phyloP scores from a whole-genome alignment of 2,888 invertebrate species.

The Phalangium opilio region DNA sequence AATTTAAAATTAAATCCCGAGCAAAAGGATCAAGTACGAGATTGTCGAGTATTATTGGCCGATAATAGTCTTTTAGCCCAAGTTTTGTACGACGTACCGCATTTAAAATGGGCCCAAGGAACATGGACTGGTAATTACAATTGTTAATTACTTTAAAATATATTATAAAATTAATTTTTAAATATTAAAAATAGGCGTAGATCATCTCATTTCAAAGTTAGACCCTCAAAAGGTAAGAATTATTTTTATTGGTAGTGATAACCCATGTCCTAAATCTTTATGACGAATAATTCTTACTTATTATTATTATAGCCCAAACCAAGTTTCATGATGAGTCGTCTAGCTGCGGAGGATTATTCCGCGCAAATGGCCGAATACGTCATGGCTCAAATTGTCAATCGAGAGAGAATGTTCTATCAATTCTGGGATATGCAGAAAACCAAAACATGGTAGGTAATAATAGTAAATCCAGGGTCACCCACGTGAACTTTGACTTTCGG shows the following conservation, averaged over 20 bases:
- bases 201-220: too few species aligned
- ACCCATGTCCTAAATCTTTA: too few species aligned
- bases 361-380: constrained; percentile 38
- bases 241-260: too few species aligned
- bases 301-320: constrained; percentile 13
- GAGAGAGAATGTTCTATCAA: constrained; percentile 34
- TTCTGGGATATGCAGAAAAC: constrained; percentile 30
- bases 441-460: constrained; percentile 29
- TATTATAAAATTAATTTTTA: too few species aligned
- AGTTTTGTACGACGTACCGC: constrained; percentile 29
- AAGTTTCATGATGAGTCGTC: constrained; percentile 31
- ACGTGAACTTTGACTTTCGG: too few species aligned
- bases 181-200: too few species aligned
- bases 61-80: constrained; percentile 33
- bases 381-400: constrained; percentile 35
- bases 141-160: constrained; percentile 1
- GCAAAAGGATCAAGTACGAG: too few species aligned
- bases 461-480: too few species aligned
- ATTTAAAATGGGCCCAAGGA: constrained; percentile 35
- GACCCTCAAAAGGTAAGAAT: too few species aligned
- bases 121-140: constrained; percentile 36
- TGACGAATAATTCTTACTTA: too few species aligned
- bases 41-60: constrained; percentile 27
- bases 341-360: constrained; percentile 35
- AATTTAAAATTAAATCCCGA: too few species aligned